Base-by-base conservation (phyloP, 2,888 invertebrate species). In the Rhorus exstirpatorius region DNA sequence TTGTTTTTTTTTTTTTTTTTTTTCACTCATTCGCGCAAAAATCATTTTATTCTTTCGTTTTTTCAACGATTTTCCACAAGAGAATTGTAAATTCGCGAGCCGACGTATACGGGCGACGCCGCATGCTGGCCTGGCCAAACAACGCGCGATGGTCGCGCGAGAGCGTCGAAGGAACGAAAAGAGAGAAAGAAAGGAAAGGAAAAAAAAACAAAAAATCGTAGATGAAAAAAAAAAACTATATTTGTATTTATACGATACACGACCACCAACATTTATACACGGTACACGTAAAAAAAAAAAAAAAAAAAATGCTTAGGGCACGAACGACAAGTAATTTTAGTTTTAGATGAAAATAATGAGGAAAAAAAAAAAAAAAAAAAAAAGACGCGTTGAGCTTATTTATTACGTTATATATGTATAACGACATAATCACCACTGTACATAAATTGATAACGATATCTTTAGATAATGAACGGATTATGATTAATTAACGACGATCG, bases 371-470 rank as follows among this genome's bases (percentile, higher is more conserved):
- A n/a, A n/a, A n/a, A n/a, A n/a, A n/a, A n/a, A n/a, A n/a, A 70
- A 63, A 75, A 83, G 71, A 87, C 84, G 88, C 89, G 89, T 90
- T 90, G 91, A 92, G 91, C 91, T 91, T 92, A 92, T 92, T 92
- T 92, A 92, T 92, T 91, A 91, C 86, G 86, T 89, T n/a, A n/a
- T n/a, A n/a, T n/a, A n/a, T n/a, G n/a, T 55, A 89, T 84, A 84
- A 85, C 81, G 88, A 89, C 87, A 88, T 88, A 88, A 88, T 87
- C 84, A 80, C n/a, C 87, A 88, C 81, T 91, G 90, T 91, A 91
- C 86, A 91, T 91, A 91, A 87, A 84, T 83, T 61, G 49, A 81
- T 76, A 70, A 84, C 67, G 49, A 75, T 80, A 80, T 67, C 44
- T 49, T 51, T 61, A 81, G 72, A 19, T 67, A 76, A 77, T 53